Base-by-base conservation (phyloP, 2,888 invertebrate species). In the Caenorhabditis drosophilae region DNA sequence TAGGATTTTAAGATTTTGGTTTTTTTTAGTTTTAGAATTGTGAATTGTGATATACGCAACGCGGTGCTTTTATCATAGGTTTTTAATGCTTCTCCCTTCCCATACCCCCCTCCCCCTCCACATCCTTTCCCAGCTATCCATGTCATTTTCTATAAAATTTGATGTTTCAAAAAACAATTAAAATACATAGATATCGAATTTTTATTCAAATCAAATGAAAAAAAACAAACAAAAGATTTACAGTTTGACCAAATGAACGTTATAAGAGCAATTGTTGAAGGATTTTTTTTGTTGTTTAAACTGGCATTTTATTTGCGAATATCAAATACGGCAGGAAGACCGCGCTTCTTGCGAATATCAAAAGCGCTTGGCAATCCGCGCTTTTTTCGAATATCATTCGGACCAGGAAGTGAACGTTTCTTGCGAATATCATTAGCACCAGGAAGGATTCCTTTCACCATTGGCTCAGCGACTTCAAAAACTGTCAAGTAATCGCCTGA, bases 291-390 rank as follows among this genome's bases (percentile, higher is more conserved):
- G n/a, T n/a, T n/a, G n/a, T n/a, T n/a, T n/a, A n/a, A n/a, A n/a
- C n/a, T n/a, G n/a, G n/a, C n/a, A n/a, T n/a, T n/a, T 53, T 46
- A 57, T 27, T 63, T 63, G 31, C 63, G 63, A 35, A 63, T 57
- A 31, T 55, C 61, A 36, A 36, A 61, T 25, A 42, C 41, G 2
- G 61, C 45, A 23, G 55, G 56, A 34, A 63, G 47, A 9, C 44
- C 44, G 27, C 62, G 51, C 38, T 36, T 63, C 45, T 63, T 63
- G 36, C 57, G 62, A 23, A 63, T 63, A 36, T 64, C 64, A 26
- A 6, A 51, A 35, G 31, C 31, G n/a, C 49, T 38, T 16, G 64
- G 64, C 9, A 59, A 52, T 26, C 25, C 12, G 41, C 59, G 35
- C 36, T 59, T 59, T 44, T 51, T 52, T 15, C 58, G 50, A 38